Conservation (phyloP, 2,888 invertebrate species). For the Anthrax anthrax region DNA sequence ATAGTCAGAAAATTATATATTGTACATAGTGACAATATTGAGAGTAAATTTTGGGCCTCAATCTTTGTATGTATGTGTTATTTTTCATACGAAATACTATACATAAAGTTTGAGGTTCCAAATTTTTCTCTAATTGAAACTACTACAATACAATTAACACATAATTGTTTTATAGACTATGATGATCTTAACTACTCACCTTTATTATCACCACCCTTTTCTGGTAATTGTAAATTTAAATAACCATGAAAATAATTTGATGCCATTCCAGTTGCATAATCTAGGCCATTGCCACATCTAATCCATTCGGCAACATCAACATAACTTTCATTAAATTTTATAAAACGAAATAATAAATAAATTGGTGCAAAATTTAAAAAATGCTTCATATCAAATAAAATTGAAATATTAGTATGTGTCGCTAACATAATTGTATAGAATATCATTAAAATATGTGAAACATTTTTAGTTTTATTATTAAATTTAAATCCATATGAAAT, state of each 20-base stretch:
- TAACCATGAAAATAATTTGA: conserved; percentile 28
- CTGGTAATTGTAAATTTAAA: conserved; percentile 21
- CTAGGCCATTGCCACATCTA: conserved; percentile 21
- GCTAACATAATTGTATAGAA: not conserved
- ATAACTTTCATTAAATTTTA: conserved; percentile 13
- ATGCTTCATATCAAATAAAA: not conserved
- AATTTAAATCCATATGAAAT: not conserved
- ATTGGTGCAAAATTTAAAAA: not conserved
- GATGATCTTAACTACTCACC: not conserved
- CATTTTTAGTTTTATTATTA: not conserved
- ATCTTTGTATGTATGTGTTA: no score
- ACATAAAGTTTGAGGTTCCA: no score
- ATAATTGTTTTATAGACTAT: not conserved
- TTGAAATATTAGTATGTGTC: not conserved
- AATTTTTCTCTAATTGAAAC: no score
- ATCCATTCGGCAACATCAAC: conserved; percentile 21
- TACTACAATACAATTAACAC: not conserved
- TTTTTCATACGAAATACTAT: no score
- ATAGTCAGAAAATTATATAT: no score
- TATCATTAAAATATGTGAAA: not conserved
- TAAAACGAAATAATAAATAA: conserved; percentile 7
- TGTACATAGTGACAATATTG: no score
- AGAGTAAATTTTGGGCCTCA: no score
- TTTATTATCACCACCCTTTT: conserved; percentile 7
- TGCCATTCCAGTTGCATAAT: conserved; percentile 29